Percentiles rank a stretch among this genome's conserved stretches.
phyloP scores from a whole-genome alignment of 1,140 invertebrate species.

The Armadillidium nasatum region DNA sequence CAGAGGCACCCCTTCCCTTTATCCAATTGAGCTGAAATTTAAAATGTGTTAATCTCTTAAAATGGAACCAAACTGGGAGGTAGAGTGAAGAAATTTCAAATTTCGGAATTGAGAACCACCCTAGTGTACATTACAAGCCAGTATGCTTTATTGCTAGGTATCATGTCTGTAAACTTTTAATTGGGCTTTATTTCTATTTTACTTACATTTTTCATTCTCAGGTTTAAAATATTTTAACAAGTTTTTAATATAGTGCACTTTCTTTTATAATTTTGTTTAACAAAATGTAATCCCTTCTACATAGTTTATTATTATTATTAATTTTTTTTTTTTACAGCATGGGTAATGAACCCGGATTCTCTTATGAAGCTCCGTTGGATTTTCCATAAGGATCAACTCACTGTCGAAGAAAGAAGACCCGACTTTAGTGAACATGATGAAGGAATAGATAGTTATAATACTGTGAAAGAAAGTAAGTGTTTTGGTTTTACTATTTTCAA shows the following conservation, averaged over 20 bases:
- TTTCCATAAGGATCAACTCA: neutral
- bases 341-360: neutral
- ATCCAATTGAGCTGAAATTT: no score
- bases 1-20: no score
- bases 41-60: no score
- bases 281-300: neutral
- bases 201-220: no score
- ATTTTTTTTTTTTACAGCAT: neutral
- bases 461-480: neutral
- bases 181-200: no score
- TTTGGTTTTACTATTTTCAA: no score
- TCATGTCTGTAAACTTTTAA: no score
- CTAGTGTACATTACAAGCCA: no score
- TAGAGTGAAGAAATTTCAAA: no score
- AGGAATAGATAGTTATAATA: neutral
- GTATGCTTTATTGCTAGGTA: no score
- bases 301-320: neutral
- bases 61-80: no score
- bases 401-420: neutral
- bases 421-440: neutral
- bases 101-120: no score
- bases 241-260: neutral
- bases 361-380: neutral
- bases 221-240: neutral
- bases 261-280: neutral